Evolutionary conservation across 2,113 vertebrate species (phyloP), one percentile per base, ranked within the genome.

Genomic region (Callorhinus ursinus): DNA sequence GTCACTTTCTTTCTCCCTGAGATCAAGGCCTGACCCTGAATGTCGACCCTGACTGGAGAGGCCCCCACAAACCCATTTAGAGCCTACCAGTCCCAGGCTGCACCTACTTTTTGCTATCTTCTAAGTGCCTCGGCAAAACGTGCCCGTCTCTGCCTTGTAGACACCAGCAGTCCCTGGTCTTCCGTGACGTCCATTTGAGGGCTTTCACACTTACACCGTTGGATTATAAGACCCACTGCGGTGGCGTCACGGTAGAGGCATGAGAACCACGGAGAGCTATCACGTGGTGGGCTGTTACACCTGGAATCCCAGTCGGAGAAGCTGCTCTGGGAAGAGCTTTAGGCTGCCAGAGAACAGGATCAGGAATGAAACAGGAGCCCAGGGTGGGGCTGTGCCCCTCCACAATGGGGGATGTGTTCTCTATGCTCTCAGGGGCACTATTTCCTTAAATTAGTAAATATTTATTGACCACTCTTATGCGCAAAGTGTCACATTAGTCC

Each of bases 391-490:
- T 57, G 4, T 21, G 0, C 0, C 8, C 24, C 11, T 53, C 83
- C n/a, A 21, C 14, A 0, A 2, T 19, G 0, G 9, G 51, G 13
- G 10, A 5, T 0, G 9, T 7, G 1, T 0, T 28, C 65, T 72
- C 31, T 53, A 24, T 2, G 3, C 12, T 57, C 42, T 57, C 46
- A 63, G 5, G 76, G 57, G 55, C 15, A 22, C 57, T 55, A 3
- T 39, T 92, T 81, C 71, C 53, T 93, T 76, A 51, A 74, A 1
- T 74, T 55, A 36, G 61, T 16, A 61, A 74, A 51, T 42, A 26
- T 42, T 91, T 83, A 31, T 72, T 2, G 4, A 69, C 22, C 46
- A 4, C 26, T 51, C 61, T 91, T 76, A 33, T 15, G 28, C 49
- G 28, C 11, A 49, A 76, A 33, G 49, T 5, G 7, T 86, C 42